These are phyloP conservation scores for Podarcis lilfordi DNA, from an alignment of 2,797 vertebrate genomes.

Conservation along the genomic window DNA sequence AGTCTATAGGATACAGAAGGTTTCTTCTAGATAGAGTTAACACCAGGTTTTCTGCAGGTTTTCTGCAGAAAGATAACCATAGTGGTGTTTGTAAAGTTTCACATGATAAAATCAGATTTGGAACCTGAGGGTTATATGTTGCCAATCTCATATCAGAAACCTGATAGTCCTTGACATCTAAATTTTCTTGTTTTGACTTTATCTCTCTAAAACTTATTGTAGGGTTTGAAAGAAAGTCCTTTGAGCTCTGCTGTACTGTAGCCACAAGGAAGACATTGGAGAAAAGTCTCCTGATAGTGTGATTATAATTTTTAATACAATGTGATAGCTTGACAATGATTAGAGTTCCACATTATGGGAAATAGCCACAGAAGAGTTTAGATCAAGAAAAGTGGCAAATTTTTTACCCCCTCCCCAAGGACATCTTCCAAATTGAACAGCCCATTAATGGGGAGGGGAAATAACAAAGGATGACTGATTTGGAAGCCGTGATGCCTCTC, in stretches of 20 bases:
- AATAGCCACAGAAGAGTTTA: slow-evolving; percentile 33
- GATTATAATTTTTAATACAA: slow-evolving; percentile 41
- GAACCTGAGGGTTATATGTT: background rate
- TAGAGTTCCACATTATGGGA: slow-evolving; percentile 44
- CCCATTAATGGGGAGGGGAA: slow-evolving; percentile 31
- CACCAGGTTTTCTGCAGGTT: background rate
- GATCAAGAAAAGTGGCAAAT: slow-evolving; percentile 31
- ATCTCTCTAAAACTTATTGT: slow-evolving; percentile 30
- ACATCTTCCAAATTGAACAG: slow-evolving; percentile 48
- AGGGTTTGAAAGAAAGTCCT: background rate
- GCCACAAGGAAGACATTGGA: slow-evolving; percentile 7
- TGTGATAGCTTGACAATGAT: slow-evolving; percentile 4
- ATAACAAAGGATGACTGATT: slow-evolving; percentile 33
- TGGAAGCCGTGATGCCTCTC: slow-evolving; percentile 37
- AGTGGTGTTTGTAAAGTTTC: background rate
- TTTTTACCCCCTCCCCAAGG: slow-evolving; percentile 16
- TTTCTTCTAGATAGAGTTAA: background rate
- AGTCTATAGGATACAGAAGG: background rate
- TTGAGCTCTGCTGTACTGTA: slow-evolving; percentile 18
- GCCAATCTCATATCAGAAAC: slow-evolving; percentile 18
- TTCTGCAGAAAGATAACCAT: background rate
- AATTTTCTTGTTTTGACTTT: slow-evolving; percentile 7
- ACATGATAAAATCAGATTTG: background rate
- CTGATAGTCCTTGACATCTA: slow-evolving; percentile 7
- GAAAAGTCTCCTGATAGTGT: slow-evolving; percentile 26